Evolutionary conservation across 2,113 vertebrate genomes (phyloP).

Genomic region (Acinonyx jubatus): DNA sequence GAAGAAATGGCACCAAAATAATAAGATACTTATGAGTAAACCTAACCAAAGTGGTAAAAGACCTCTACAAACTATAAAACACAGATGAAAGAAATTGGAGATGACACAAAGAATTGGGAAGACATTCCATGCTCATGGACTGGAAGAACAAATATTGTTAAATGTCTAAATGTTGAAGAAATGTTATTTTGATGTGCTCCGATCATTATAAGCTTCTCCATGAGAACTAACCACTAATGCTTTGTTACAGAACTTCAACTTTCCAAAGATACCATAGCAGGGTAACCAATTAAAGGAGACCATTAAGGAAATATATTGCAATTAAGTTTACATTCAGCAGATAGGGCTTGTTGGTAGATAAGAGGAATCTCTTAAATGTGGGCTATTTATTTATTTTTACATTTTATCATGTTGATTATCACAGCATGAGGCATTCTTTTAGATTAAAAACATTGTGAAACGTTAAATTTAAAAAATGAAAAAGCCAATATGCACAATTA

Average conservation of each 20-base stretch:
- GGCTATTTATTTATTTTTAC: constrained; percentile 74
- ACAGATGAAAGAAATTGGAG: background rate
- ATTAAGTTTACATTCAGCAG: constrained; percentile 79
- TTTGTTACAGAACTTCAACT: constrained; percentile 64
- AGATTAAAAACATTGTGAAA: constrained; percentile 75
- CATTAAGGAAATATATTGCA: constrained; percentile 82
- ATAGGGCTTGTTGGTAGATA: constrained; percentile 81
- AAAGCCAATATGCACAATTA: constrained; percentile 77
- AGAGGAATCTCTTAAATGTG: constrained; percentile 73
- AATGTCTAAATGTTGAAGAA: constrained; percentile 76
- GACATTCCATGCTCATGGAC: background rate
- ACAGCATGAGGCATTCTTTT: constrained; percentile 79
- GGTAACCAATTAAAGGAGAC: constrained; percentile 78
- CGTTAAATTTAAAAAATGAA: constrained; percentile 75
- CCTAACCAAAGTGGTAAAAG: background rate
- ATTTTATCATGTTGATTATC: constrained; percentile 78
- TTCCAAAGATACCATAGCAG: constrained; percentile 70
- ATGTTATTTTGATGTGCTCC: constrained; percentile 68
- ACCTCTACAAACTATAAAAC: background rate
- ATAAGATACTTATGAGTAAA: background rate
- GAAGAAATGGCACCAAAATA: constrained; percentile 49
- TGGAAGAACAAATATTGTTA: background rate
- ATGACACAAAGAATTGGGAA: background rate
- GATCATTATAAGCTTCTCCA: constrained; percentile 72
- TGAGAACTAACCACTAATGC: constrained; percentile 61